Evolutionary conservation across 2,797 vertebrate species (phyloP).

Genomic region (Pyrocephalus nanus): DNA sequence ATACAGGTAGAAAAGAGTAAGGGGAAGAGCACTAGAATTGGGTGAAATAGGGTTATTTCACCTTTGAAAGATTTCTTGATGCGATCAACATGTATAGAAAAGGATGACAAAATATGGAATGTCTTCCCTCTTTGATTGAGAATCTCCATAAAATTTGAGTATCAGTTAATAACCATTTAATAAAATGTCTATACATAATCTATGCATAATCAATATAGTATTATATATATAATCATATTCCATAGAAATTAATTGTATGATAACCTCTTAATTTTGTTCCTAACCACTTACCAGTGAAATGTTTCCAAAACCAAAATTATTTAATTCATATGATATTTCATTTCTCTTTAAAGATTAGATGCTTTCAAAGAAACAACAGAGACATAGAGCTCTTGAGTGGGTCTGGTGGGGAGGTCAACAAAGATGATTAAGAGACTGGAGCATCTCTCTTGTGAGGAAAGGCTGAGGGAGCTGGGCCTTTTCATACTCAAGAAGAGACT

Average conservation of each 20-base stretch:
- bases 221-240: neutral
- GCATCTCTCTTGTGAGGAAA: neutral
- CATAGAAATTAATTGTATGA: neutral
- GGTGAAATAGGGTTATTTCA: neutral
- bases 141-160: neutral
- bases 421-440: neutral
- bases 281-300: neutral
- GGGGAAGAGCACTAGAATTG: neutral
- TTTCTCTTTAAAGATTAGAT: neutral
- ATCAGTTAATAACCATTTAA: neutral
- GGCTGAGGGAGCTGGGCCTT: neutral
- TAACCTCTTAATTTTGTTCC: neutral
- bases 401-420: neutral
- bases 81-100: neutral
- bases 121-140: neutral
- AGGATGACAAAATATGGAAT: neutral
- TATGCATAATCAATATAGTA: neutral
- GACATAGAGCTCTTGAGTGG: neutral
- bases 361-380: neutral
- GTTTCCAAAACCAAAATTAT: neutral
- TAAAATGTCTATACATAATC: neutral
- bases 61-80: neutral
- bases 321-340: neutral
- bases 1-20: neutral
- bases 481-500: neutral